Base-by-base conservation (phyloP, 2,797 vertebrate genomes). In the Anniella stebbinsi region DNA sequence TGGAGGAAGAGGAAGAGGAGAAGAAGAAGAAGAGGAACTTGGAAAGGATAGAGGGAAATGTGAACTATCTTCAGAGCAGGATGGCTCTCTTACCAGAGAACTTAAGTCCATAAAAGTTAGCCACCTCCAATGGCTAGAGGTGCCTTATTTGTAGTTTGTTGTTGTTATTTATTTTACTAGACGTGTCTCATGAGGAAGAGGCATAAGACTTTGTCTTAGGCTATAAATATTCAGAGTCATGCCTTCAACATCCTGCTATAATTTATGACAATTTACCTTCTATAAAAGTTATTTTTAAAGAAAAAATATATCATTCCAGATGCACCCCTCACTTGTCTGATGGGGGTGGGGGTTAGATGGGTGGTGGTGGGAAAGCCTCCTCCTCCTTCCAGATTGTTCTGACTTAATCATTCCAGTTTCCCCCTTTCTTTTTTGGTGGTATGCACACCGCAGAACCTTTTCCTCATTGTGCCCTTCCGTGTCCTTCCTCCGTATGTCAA, bases 401-500 rank as follows among this genome's bases (percentile, higher is more conserved):
- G 13, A 72, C 63, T 54, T 60, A 41, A n/a, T 77, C 72, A 0
- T 41, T 2, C 60, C 80, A 0, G 0, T 3, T 3, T 2, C 1
- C 28, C 41, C 33, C 33, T 54, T 5, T 57, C 23, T 28, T 36
- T 70, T 33, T 51, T 17, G 6, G 45, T 9, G 0, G 2, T 0
- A 2, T 60, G 5, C 41, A 85, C n/a, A 21, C 38, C 38, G 51
- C 81, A 66, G 60, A 2, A 38, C 54, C 6, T 13, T 75, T 92
- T 88, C 81, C 69, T 25, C 88, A 3, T 21, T 30, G 81, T 72
- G 0, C 4, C 12, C 1, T 85, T 33, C 89, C 21, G 17, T 54
- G 57, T 83, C 41, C 89, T 91, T 87, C 89, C 88, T 83, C 89
- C 92, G 45, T 28, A 77, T 41, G 88, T 88, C 25, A 80, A 82